Percentiles rank a stretch among this genome's conserved stretches.
phyloP scores from a whole-genome alignment of 2,113 vertebrate species.

The Xenus cinereus region DNA sequence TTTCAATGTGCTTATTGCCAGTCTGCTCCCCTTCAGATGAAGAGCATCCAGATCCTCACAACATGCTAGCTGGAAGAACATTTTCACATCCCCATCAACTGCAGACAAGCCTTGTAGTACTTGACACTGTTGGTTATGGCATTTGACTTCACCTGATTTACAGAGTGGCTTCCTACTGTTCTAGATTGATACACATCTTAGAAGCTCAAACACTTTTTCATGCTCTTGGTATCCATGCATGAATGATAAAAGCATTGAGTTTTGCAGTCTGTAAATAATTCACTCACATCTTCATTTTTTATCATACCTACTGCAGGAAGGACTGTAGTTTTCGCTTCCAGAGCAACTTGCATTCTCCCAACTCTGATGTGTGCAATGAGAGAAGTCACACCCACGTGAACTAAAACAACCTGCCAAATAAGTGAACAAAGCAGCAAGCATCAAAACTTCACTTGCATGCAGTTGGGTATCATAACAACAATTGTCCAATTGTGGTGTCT shows the following conservation, averaged over 20 bases:
- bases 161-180: neutral
- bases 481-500: neutral
- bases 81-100: neutral
- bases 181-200: neutral
- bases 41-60: neutral
- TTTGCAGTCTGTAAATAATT: neutral
- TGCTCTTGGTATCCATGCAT: neutral
- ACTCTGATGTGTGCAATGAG: conserved; percentile 84
- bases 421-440: neutral
- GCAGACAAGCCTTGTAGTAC: neutral
- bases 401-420: conserved; percentile 75
- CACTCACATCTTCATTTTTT: neutral
- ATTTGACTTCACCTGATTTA: neutral
- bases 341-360: conserved; percentile 80
- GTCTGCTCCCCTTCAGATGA: neutral
- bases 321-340: conserved; percentile 83
- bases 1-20: neutral
- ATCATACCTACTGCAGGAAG: conserved; percentile 78
- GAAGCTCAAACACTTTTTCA: neutral
- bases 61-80: neutral
- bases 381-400: conserved; percentile 79
- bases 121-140: neutral
- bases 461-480: neutral
- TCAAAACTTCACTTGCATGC: neutral
- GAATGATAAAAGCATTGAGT: neutral